Evolutionary conservation across 92 coral and sea anemone genomes (phyloP), one percentile per base, ranked within the genome.

Genomic region (Palythoa heliodiscus): DNA sequence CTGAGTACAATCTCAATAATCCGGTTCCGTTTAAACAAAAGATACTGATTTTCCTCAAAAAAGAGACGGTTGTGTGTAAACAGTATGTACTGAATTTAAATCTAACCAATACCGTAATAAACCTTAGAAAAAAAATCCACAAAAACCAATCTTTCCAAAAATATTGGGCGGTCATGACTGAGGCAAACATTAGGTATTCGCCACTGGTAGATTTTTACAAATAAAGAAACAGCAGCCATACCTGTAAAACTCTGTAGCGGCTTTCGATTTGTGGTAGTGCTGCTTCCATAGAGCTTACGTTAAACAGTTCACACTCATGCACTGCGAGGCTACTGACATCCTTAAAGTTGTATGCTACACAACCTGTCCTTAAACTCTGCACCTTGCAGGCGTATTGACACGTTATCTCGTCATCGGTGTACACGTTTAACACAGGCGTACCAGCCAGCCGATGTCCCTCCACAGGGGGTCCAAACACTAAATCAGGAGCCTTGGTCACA

Each of bases 301-400:
- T 43, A 20, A 73, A 73, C 24, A 73, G 40, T 53, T 73, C 77
- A n/a, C 77, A 73, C 23, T 48, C 57, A 47, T 47, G 35, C 15
- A 47, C 15, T 73, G 7, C 60, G 55, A 70, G 20, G 39, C 9
- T 20, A 5, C 19, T 7, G 17, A 4, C 53, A 10, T 73, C 55
- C 77, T 73, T 73, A 20, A 47, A 43, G 77, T 73, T 73, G 58
- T 73, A 73, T 43, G 77, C 77, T 13, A 16, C 77, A 73, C 77
- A 73, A 40, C 77, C 77, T n/a, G 77, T 73, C 77, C 15, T 48
- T 73, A 73, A 73, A 20, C 77, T 73, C 58, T 43, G 57, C 77
- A 73, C 77, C 58, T 73, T 73, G 58, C 77, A 73, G 4, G 24
- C 58, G 77, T 43, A 48, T 24, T 73, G 77, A 7, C 77, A 73